phyloP scores from a whole-genome alignment of 2,888 invertebrate genomes.

The Salticus scenicus region DNA sequence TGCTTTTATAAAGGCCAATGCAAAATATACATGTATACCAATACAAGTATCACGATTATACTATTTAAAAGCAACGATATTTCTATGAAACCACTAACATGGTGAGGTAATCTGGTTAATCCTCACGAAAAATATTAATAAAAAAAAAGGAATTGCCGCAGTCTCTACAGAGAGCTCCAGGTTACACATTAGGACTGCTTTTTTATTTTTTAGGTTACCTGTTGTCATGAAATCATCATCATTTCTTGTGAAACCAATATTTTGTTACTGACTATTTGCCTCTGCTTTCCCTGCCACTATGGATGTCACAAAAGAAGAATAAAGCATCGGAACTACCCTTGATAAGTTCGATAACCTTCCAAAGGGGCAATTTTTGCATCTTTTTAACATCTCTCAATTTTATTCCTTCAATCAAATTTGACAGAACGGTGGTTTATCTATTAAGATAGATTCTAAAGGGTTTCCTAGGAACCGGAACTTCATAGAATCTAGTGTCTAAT shows the following conservation, averaged over 20 bases:
- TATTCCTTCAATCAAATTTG: conserved; percentile 10
- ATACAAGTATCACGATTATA: no score
- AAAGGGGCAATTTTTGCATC: not conserved
- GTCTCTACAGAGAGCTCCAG: no score
- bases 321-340: no score
- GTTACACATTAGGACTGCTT: not conserved
- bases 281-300: not conserved
- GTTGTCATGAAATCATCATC: conserved; percentile 19
- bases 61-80: no score
- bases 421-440: conserved; percentile 3
- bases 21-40: no score
- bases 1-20: no score
- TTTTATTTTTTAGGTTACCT: not conserved
- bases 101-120: conserved; percentile 13
- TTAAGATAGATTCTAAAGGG: not conserved
- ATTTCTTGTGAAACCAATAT: not conserved
- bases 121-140: not conserved
- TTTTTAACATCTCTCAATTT: not conserved
- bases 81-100: no score
- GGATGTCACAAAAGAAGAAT: not conserved
- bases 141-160: no score
- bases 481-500: no score
- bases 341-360: conserved; percentile 1
- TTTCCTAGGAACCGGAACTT: not conserved
- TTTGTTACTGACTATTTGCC: not conserved